A percentile compares a stretch with the other conserved stretches of the same genome.
Evolutionary conservation across 2,888 invertebrate species (phyloP).

Genomic region (Orchesella flavescens): DNA sequence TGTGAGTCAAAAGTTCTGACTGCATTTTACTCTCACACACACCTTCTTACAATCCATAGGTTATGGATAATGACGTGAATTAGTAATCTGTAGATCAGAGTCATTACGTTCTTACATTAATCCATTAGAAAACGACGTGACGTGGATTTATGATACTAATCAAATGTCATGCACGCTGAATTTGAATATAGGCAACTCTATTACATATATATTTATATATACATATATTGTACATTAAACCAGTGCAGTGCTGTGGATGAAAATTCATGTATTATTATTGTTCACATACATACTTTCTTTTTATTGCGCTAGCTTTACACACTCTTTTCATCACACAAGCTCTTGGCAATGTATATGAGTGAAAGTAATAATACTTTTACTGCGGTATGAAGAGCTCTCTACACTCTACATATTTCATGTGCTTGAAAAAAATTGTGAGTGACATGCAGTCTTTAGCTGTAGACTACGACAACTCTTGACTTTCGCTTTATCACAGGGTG

Average conservation of each 20-base stretch:
- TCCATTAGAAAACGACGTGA: slow-evolving; percentile 28
- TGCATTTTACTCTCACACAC: background rate
- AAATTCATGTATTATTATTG: no score
- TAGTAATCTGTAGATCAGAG: slow-evolving; percentile 33
- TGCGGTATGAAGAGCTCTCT: no score
- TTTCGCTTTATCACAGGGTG: no score
- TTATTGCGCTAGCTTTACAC: background rate
- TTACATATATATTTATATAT: no score
- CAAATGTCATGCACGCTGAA: background rate
- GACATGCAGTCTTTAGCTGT: no score
- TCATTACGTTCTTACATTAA: slow-evolving; percentile 23
- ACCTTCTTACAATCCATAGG: background rate
- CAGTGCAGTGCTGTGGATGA: no score
- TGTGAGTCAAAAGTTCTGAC: background rate
- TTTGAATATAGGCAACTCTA: background rate
- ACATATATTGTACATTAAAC: no score
- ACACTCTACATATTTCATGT: no score
- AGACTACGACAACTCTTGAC: no score
- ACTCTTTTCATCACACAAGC: background rate
- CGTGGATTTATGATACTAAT: slow-evolving; percentile 47
- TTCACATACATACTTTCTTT: background rate
- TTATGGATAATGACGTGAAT: slow-evolving; percentile 36
- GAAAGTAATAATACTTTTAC: no score
- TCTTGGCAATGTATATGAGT: no score
- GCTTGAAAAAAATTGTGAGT: no score